Evolutionary conservation across 2,113 vertebrate species (phyloP).

Genomic region (Saccopteryx leptura): DNA sequence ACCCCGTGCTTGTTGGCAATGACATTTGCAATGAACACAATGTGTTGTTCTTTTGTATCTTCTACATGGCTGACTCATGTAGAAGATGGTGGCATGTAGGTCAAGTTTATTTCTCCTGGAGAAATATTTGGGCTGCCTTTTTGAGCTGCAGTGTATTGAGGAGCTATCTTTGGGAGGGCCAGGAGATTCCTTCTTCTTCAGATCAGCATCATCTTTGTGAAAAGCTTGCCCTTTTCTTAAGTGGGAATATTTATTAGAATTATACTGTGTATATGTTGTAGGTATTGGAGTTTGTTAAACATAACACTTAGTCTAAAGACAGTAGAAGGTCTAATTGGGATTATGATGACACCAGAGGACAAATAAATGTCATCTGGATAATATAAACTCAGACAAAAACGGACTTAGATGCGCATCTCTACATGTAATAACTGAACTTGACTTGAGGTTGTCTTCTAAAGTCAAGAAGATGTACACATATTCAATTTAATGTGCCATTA

Average conservation of each 20-base stretch:
- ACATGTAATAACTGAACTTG: background rate
- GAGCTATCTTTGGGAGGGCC: background rate
- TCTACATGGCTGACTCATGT: background rate
- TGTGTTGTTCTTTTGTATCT: background rate
- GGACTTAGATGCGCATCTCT: background rate
- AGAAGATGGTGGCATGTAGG: background rate
- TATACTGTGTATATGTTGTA: background rate
- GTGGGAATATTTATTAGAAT: background rate
- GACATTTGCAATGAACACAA: background rate
- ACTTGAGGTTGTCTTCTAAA: background rate
- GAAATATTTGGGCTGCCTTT: background rate
- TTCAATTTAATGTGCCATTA: background rate
- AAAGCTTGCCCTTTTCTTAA: background rate
- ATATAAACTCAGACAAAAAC: background rate
- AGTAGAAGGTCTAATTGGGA: background rate
- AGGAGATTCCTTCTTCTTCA: no score
- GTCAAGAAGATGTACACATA: background rate
- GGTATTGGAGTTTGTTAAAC: background rate
- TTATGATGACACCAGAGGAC: background rate
- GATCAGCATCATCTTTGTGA: background rate
- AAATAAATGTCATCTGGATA: background rate
- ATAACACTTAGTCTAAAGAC: background rate
- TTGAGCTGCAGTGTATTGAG: no score
- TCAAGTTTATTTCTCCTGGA: background rate
- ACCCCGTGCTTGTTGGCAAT: background rate